phyloP scores from a whole-genome alignment of 92 coral and sea anemone genomes.

The Parazoanthus atlanticus region DNA sequence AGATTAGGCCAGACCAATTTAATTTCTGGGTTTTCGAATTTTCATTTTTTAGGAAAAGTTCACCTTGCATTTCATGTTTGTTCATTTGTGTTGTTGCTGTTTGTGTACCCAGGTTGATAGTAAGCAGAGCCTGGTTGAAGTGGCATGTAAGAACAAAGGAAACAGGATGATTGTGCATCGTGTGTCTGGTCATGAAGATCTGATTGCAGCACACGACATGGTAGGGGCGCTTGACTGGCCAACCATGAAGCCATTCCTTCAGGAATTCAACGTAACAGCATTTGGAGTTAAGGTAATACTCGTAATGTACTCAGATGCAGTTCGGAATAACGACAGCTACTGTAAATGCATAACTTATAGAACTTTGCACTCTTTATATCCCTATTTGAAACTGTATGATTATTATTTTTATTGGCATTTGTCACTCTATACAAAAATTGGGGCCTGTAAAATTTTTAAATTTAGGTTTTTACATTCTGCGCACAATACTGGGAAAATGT shows the following conservation, averaged over 20 bases:
- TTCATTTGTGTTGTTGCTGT: not conserved
- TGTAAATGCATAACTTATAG: too few relatives aligned
- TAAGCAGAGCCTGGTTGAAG: conserved; percentile 62
- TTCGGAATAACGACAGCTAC: not conserved
- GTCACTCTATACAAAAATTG: too few relatives aligned
- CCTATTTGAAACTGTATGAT: too few relatives aligned
- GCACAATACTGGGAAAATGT: too few relatives aligned
- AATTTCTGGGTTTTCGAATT: too few relatives aligned
- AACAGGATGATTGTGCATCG: not conserved
- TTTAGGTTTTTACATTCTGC: not conserved
- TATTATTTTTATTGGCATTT: too few relatives aligned
- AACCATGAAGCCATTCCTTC: conserved; percentile 75
- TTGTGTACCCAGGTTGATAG: conserved; percentile 41
- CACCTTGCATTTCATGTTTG: too few relatives aligned
- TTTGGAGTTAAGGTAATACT: conserved; percentile 76
- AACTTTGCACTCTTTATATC: too few relatives aligned
- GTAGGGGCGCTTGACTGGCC: conserved; percentile 75
- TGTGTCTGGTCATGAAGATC: conserved; percentile 24
- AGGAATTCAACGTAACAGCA: conserved; percentile 78
- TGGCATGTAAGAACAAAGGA: conserved; percentile 62
- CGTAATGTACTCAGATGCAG: too few relatives aligned
- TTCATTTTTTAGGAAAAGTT: too few relatives aligned
- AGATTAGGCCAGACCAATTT: too few relatives aligned
- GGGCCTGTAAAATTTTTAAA: not conserved
- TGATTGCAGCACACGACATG: conserved; percentile 74